phyloP scores from a whole-genome alignment of 2,113 vertebrate species.

The Formicarius rufipectus region DNA sequence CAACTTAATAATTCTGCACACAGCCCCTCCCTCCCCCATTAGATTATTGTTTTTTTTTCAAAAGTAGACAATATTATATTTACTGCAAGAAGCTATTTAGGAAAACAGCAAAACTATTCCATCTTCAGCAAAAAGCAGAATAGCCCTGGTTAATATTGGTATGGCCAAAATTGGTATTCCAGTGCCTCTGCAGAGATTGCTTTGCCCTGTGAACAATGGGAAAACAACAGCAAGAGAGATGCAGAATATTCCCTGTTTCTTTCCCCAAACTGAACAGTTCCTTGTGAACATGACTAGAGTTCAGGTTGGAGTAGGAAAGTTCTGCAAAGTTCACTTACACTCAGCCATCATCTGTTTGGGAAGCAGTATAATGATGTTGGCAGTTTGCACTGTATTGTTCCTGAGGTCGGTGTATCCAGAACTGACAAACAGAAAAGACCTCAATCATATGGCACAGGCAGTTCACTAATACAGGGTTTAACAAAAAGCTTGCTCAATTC shows the following conservation, averaged over 20 bases:
- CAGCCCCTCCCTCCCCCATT: fast-evolving
- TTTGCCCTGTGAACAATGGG: background rate
- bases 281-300: background rate
- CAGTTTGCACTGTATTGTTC: background rate
- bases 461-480: background rate
- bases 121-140: background rate
- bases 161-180: background rate
- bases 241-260: background rate
- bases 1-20: background rate
- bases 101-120: background rate
- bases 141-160: background rate
- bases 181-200: background rate
- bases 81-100: background rate
- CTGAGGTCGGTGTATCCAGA: background rate
- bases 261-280: background rate
- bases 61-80: background rate
- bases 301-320: background rate
- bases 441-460: background rate
- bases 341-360: background rate
- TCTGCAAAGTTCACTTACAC: background rate
- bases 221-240: background rate
- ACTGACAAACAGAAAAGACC: background rate
- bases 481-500: background rate
- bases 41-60: background rate
- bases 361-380: background rate